Evolutionary conservation across 2,888 invertebrate genomes (phyloP).

Genomic region (Hydropsyche betteni): DNA sequence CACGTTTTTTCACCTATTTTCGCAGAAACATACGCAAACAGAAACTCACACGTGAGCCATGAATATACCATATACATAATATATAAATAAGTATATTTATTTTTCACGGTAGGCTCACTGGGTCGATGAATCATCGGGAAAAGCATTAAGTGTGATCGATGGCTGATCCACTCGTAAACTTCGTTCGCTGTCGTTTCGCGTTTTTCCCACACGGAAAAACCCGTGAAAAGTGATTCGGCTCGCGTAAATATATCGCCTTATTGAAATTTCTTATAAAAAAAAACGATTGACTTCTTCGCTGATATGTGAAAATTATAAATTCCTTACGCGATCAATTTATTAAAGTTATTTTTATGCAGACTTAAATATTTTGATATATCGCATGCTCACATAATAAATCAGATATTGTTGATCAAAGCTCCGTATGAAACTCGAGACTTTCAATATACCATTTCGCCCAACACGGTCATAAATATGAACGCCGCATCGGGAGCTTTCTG

Average conservation of each 20-base stretch:
- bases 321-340: no score
- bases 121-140: conserved; percentile 45
- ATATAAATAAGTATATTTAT: no score
- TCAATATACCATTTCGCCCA: no score
- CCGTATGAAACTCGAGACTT: no score
- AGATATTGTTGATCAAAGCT: no score
- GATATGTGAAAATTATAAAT: no score
- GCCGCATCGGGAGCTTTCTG: no score
- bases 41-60: no score
- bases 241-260: conserved; percentile 22
- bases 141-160: conserved; percentile 48
- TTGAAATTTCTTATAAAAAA: conserved; percentile 16
- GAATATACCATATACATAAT: no score
- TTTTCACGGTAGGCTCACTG: conserved; percentile 9
- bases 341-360: neutral
- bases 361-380: neutral
- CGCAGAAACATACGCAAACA: no score
- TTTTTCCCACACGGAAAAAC: conserved; percentile 3
- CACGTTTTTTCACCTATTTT: no score
- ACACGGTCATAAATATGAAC: no score
- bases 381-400: neutral
- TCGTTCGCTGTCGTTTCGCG: conserved; percentile 15
- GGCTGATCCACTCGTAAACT: conserved; percentile 40
- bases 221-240: conserved; percentile 19
- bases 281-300: neutral